Conservation (phyloP, 2,113 vertebrate species). For the Forbesichthys papilliferus region DNA sequence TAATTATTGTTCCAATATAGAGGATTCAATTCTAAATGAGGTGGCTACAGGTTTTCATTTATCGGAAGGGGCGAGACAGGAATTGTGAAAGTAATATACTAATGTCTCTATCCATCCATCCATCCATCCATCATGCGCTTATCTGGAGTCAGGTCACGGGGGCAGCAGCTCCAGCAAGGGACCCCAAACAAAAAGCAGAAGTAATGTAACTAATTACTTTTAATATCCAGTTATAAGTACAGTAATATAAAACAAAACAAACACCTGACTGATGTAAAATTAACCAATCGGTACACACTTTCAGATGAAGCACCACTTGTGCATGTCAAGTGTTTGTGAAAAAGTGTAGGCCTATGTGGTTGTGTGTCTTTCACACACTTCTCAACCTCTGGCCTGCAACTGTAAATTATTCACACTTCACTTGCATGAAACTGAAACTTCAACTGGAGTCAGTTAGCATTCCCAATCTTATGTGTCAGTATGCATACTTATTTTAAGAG, state of each 20-base stretch:
- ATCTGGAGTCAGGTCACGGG: too few relatives aligned
- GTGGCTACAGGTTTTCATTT: too few relatives aligned
- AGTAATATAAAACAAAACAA: not conserved
- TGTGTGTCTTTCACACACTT: not conserved
- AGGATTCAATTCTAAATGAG: too few relatives aligned
- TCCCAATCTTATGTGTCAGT: slow-evolving; percentile 3
- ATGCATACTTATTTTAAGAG: not conserved
- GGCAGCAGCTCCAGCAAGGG: too few relatives aligned
- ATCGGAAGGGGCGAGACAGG: too few relatives aligned
- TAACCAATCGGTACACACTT: not conserved
- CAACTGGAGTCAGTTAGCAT: slow-evolving; percentile 24
- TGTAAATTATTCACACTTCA: slow-evolving; percentile 35
- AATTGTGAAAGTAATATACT: too few relatives aligned
- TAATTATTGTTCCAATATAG: too few relatives aligned
- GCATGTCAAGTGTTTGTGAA: not conserved
- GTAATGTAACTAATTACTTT: too few relatives aligned
- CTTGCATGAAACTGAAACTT: slow-evolving; percentile 10
- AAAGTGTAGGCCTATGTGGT: slow-evolving; percentile 3
- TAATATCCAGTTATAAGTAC: too few relatives aligned
- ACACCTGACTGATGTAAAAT: not conserved
- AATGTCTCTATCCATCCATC: too few relatives aligned
- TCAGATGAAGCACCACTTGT: not conserved
- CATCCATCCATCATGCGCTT: too few relatives aligned
- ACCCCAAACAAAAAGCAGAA: too few relatives aligned
- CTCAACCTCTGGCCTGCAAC: slow-evolving; percentile 5